Evolutionary conservation across 2,797 vertebrate species (phyloP).

Genomic region (Dromococcyx pavoninus): DNA sequence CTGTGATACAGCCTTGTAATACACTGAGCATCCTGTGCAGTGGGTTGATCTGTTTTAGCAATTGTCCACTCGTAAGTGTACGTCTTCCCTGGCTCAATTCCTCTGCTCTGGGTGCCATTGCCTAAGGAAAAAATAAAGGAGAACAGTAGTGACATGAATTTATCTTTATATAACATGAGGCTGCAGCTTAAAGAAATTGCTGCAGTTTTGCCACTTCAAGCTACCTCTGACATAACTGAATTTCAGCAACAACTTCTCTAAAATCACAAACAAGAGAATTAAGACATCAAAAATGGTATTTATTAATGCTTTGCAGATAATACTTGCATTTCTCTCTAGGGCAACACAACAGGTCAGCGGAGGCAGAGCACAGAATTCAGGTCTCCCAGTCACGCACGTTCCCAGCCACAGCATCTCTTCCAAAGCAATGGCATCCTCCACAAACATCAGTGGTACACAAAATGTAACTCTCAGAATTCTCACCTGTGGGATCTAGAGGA

Average conservation of each 20-base stretch:
- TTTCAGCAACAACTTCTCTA: neutral
- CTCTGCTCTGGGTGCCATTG: constrained; percentile 77
- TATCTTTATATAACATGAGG: neutral
- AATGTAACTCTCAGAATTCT: constrained; percentile 14
- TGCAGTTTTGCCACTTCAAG: neutral
- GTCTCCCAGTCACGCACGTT: neutral
- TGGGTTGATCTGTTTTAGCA: constrained; percentile 85
- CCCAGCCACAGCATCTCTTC: neutral
- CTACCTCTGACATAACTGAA: neutral
- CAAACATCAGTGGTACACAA: neutral
- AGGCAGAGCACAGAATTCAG: neutral
- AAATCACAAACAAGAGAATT: neutral
- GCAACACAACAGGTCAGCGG: neutral
- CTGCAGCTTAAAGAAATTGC: neutral
- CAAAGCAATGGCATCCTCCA: neutral
- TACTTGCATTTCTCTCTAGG: neutral
- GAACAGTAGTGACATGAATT: neutral
- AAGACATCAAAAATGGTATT: neutral
- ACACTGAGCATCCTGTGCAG: constrained; percentile 85
- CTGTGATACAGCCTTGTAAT: constrained; percentile 94
- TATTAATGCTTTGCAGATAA: neutral
- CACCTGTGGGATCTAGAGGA: constrained; percentile 80
- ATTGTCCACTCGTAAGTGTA: constrained; percentile 89
- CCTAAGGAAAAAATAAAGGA: constrained; percentile 72
- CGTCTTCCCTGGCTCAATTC: constrained; percentile 86